Evolutionary conservation across 37 sponge, comb jelly and placozoan genomes (phyloP).

Genomic region (Tethya wilhelma): DNA sequence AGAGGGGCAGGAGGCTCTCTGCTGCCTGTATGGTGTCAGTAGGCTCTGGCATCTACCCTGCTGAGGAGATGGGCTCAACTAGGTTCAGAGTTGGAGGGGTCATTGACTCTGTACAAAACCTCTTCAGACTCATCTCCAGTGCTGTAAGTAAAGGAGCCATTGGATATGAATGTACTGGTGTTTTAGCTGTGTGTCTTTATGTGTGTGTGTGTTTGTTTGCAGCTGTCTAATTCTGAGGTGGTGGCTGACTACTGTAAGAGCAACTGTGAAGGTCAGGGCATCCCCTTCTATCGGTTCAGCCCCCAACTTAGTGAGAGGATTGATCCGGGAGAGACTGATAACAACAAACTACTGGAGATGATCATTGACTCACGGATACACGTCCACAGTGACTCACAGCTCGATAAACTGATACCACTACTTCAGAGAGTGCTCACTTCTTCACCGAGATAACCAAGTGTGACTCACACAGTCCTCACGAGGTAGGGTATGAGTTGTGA

Average conservation of each 20-base stretch:
- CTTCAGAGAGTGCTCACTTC: too few species aligned
- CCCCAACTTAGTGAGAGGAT: conserved; percentile 39
- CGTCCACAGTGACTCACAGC: conserved; percentile 1
- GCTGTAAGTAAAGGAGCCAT: conserved; percentile 25
- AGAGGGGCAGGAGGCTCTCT: background rate
- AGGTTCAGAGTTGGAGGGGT: conserved; percentile 6
- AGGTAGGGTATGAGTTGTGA: too few species aligned
- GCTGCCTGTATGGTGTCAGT: conserved; percentile 45
- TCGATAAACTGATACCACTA: conserved; percentile 6
- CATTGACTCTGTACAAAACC: conserved; percentile 15
- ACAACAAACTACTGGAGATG: conserved; percentile 41
- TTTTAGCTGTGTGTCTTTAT: too few species aligned
- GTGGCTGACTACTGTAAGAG: conserved; percentile 35
- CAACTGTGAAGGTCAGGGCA: conserved; percentile 48
- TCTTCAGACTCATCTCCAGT: conserved; percentile 43
- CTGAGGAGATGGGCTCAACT: conserved; percentile 38
- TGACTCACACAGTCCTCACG: too few species aligned
- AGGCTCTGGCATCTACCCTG: conserved; percentile 50
- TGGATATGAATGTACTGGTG: too few species aligned
- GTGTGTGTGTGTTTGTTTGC: background rate
- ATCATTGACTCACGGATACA: conserved; percentile 30
- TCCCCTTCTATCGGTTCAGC: conserved; percentile 64
- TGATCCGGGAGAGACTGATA: conserved; percentile 24
- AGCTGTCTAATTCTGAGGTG: conserved; percentile 51
- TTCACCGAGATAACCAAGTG: too few species aligned